Evolutionary conservation across 2,888 invertebrate genomes (phyloP), one percentile per base, ranked within the genome.

Genomic region (Thereva unica): DNA sequence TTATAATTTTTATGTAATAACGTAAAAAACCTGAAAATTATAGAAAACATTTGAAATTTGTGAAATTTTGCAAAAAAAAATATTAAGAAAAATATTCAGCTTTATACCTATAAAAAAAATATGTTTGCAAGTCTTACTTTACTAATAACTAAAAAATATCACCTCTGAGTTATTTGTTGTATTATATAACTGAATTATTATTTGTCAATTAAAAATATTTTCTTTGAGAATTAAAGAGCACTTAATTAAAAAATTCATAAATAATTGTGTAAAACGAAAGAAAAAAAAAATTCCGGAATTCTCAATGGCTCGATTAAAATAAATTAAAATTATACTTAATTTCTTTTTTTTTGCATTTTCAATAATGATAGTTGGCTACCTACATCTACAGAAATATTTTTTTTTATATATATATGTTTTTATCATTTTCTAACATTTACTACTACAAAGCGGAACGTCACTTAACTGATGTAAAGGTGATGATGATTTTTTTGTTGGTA

Each of bases 381-480:
- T 61, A 61, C 7, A 45, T 38, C 61, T 61, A 61, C n/a, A 50
- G 61, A 50, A 61, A 45, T 9, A 40, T 34, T 45, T 38, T 53
- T 53, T 53, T 52, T 10, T 47, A 34, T 35, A 34, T 52, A 6
- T 52, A 38, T 41, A n/a, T 55, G 23, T 44, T 35, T 7, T 44
- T 49, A 40, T 23, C 9, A 40, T 54, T 53, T 50, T 52, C 67
- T 68, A 72, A 72, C 72, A 72, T 71, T 72, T 71, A 68, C 72
- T 72, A 67, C 71, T 72, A 66, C 71, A 72, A 49, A 71, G 67
- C 59, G 70, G 67, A 64, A 64, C 68, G 53, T 71, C 72, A 56
- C 59, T 67, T 49, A 70, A 23, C 55, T 70, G 69, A 66, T 69
- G 69, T 47, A 69, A 47, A 9, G 70, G 66, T 63, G 70, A 69